Conservation (phyloP, 2,888 invertebrate genomes). For the Lissocephala sabroskyi region DNA sequence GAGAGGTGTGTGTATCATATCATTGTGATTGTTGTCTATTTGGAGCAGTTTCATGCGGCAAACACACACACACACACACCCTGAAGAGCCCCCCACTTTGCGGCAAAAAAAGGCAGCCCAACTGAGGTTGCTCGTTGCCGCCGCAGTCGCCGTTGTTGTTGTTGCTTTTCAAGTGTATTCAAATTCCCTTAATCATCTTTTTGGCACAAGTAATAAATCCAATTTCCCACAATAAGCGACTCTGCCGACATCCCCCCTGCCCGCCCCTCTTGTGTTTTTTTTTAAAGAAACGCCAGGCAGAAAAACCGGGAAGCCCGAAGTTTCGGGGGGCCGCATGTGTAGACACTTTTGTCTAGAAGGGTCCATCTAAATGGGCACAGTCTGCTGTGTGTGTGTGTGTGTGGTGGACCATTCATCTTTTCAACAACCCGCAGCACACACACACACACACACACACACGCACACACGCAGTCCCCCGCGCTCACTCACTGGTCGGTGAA, state of each 20-base stretch:
- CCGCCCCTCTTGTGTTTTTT: too few relatives aligned
- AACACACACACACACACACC: slow-evolving; percentile 3
- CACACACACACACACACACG: too few relatives aligned
- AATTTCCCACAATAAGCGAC: slow-evolving; percentile 37
- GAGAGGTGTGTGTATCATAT: too few relatives aligned
- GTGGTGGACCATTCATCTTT: background rate
- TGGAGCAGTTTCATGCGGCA: slow-evolving; percentile 21
- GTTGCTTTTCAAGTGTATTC: slow-evolving; percentile 4
- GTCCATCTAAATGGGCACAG: background rate
- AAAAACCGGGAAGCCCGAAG: background rate
- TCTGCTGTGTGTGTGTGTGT: too few relatives aligned
- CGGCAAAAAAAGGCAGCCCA: slow-evolving; percentile 17
- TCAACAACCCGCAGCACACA: slow-evolving; percentile 1
- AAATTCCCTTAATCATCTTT: slow-evolving; percentile 3
- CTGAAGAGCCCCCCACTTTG: slow-evolving; percentile 12
- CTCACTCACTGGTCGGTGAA: background rate
- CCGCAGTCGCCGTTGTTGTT: background rate
- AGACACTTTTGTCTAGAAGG: background rate
- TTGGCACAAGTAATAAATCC: slow-evolving; percentile 40
- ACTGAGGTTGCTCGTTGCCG: background rate
- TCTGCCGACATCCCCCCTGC: too few relatives aligned
- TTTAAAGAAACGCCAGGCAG: slow-evolving; percentile 3
- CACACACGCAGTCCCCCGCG: too few relatives aligned
- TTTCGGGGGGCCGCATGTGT: background rate
- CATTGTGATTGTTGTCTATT: slow-evolving; percentile 1